Evolutionary conservation across 1,140 invertebrate species (phyloP).

Genomic region (Bombus soroeensis): DNA sequence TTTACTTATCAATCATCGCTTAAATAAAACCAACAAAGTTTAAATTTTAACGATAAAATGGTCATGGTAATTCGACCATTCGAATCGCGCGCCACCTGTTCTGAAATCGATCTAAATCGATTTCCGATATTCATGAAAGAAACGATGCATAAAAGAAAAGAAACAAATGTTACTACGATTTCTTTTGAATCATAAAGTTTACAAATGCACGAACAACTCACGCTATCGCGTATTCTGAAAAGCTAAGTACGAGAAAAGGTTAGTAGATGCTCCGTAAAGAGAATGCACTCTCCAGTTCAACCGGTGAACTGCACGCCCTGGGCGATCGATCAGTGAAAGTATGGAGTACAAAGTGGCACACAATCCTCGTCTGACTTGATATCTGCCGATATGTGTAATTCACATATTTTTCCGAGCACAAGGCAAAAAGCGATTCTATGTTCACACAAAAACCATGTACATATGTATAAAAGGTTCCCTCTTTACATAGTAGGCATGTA

Average conservation of each 20-base stretch:
- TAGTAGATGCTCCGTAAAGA: slow-evolving; percentile 52
- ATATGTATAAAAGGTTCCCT: slow-evolving; percentile 7
- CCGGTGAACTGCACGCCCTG: slow-evolving; percentile 41
- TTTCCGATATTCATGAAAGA: background rate
- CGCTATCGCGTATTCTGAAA: slow-evolving; percentile 27
- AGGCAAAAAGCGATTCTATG: slow-evolving; percentile 11
- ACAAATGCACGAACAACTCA: background rate
- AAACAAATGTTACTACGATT: background rate
- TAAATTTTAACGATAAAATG: background rate
- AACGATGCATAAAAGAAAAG: background rate
- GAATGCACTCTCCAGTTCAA: slow-evolving; percentile 47
- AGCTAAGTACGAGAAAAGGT: slow-evolving; percentile 51
- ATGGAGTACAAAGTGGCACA: slow-evolving; percentile 43
- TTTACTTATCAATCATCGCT: background rate
- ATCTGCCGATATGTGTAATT: background rate
- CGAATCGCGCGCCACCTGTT: slow-evolving; percentile 7
- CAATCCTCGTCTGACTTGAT: slow-evolving; percentile 36
- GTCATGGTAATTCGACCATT: too few species aligned
- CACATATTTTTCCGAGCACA: slow-evolving; percentile 14
- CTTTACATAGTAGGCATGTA: slow-evolving; percentile 11
- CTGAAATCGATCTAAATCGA: slow-evolving; percentile 26
- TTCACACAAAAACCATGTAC: slow-evolving; percentile 16
- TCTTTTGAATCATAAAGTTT: background rate
- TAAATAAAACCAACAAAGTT: background rate
- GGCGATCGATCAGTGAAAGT: slow-evolving; percentile 67